Percentiles rank a stretch among this genome's conserved stretches.
phyloP scores from a whole-genome alignment of 2,113 vertebrate species.

The Myocastor coypus region DNA sequence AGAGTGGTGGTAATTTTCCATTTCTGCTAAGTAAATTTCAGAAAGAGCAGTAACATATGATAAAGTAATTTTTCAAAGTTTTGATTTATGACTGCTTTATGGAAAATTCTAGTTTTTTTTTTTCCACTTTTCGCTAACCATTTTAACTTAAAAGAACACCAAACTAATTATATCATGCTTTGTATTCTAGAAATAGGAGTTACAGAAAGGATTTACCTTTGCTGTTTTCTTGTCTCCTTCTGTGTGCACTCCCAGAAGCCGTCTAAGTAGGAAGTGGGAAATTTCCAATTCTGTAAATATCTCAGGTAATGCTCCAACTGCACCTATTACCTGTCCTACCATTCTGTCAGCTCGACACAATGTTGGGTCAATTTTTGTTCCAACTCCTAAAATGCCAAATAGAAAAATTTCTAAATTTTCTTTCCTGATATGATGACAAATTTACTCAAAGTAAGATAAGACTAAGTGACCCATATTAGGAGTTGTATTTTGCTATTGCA shows the following conservation, averaged over 20 bases:
- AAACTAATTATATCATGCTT: no score
- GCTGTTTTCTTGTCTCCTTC: slow-evolving; percentile 99
- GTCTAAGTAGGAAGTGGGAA: slow-evolving; percentile 96
- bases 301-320: slow-evolving; percentile 96
- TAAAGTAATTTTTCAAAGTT: no score
- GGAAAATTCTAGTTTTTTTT: no score
- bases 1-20: no score
- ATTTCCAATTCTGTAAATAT: slow-evolving; percentile 99
- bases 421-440: slow-evolving; percentile 39
- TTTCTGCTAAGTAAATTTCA: no score
- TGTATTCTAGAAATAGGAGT: slow-evolving; percentile 42
- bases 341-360: slow-evolving; percentile 98
- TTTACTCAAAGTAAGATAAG: no score
- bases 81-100: no score
- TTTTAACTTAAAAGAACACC: no score
- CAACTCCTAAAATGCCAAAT: slow-evolving; percentile 91
- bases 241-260: slow-evolving; percentile 96
- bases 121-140: no score
- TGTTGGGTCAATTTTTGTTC: slow-evolving; percentile 98
- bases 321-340: slow-evolving; percentile 99
- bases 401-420: not conserved
- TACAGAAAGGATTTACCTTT: slow-evolving; percentile 88
- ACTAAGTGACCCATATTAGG: no score
- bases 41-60: no score
- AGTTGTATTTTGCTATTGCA: no score